These are phyloP conservation scores for Resseliella maxima DNA, from an alignment of 2,888 invertebrate genomes.

Conservation along the genomic window DNA sequence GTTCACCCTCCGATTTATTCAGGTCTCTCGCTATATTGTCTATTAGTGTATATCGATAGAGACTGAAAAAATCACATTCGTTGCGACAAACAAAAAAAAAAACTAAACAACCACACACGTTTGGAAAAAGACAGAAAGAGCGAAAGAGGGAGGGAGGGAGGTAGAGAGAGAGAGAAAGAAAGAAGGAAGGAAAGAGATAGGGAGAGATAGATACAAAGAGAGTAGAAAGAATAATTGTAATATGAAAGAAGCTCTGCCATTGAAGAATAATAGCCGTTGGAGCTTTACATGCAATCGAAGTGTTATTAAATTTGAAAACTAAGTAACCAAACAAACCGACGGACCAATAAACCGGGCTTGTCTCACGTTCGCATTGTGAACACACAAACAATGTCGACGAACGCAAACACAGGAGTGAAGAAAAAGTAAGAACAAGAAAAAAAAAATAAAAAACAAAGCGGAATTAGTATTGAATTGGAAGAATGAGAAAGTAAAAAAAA, in stretches of 20 bases:
- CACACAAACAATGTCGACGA: not conserved
- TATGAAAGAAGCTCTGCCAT: not conserved
- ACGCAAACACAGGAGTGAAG: not conserved
- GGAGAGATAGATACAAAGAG: too few relatives aligned
- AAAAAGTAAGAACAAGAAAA: not conserved
- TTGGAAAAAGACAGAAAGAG: not conserved
- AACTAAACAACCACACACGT: not conserved
- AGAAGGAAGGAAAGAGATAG: too few relatives aligned
- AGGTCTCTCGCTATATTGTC: not conserved
- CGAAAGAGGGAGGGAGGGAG: not conserved
- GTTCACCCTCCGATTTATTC: slow-evolving; percentile 26
- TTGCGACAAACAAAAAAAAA: not conserved
- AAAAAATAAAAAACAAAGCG: not conserved
- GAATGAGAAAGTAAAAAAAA: not conserved
- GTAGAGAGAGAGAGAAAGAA: not conserved
- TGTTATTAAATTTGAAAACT: slow-evolving; percentile 24
- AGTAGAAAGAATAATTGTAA: too few relatives aligned
- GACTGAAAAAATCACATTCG: too few relatives aligned
- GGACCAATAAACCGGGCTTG: not conserved
- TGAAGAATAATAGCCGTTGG: slow-evolving; percentile 17
- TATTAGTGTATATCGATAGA: not conserved
- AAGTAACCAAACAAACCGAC: not conserved
- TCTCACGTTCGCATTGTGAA: not conserved
- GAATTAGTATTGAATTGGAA: too few relatives aligned
- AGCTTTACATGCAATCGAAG: slow-evolving; percentile 24